Percentiles rank a stretch among this genome's conserved stretches.
These are phyloP conservation scores for Seriola quinqueradiata DNA, from an alignment of 2,113 vertebrate genomes.

Conservation along the genomic window DNA sequence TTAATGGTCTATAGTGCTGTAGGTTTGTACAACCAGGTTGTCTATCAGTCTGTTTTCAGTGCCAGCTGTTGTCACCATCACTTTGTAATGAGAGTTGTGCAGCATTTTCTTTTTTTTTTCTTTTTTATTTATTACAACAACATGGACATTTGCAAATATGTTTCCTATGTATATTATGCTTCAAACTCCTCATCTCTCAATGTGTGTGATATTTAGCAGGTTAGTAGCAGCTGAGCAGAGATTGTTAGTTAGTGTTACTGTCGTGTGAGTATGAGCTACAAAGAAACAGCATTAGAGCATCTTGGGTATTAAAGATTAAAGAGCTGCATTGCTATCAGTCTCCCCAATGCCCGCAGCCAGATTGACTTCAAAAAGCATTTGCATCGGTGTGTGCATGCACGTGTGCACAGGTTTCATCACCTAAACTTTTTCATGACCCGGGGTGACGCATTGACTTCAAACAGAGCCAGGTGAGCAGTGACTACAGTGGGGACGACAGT, in stretches of 20 bases:
- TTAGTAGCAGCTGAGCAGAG: slow-evolving; percentile 17
- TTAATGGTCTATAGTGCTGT: slow-evolving; percentile 8
- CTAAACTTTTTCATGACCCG: slow-evolving; percentile 48
- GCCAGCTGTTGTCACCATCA: background rate
- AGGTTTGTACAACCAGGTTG: background rate
- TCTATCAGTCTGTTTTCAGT: background rate
- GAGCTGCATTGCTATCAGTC: slow-evolving; percentile 44
- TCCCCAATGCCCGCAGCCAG: slow-evolving; percentile 45
- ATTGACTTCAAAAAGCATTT: slow-evolving; percentile 56
- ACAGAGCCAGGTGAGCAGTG: slow-evolving; percentile 59
- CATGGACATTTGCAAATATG: too few relatives aligned
- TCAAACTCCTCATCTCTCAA: background rate
- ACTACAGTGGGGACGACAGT: slow-evolving; percentile 8
- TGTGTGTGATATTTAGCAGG: slow-evolving; percentile 11
- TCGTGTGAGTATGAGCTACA: slow-evolving; percentile 17
- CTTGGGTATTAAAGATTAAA: slow-evolving; percentile 65
- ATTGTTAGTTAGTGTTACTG: background rate
- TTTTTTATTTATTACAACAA: too few relatives aligned
- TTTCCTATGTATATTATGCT: background rate
- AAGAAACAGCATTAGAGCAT: slow-evolving; percentile 40
- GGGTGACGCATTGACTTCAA: slow-evolving; percentile 56
- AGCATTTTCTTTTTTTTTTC: too few relatives aligned
- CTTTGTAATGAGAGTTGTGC: too few relatives aligned
- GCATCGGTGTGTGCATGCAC: slow-evolving; percentile 40
- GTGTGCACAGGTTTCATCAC: slow-evolving; percentile 60